A percentile compares a stretch with the other conserved stretches of the same genome.
phyloP scores from a whole-genome alignment of 2,797 vertebrate genomes.

The Sebastes iracundus region DNA sequence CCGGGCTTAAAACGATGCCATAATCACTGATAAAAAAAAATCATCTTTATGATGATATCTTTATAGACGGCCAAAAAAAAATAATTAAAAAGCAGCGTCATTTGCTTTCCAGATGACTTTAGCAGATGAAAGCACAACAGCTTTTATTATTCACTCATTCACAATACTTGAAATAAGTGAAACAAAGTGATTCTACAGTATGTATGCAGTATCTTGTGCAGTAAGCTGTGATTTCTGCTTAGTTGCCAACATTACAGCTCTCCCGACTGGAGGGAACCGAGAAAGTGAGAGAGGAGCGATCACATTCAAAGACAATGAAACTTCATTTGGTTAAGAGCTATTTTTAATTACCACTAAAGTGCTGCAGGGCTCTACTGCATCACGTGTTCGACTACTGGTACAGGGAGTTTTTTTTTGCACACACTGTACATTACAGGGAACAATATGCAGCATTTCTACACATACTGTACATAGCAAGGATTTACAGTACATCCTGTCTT shows the following conservation, averaged over 20 bases:
- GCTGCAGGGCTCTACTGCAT: not conserved
- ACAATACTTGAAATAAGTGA: not conserved
- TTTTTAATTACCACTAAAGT: constrained; percentile 20
- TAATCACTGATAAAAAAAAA: not conserved
- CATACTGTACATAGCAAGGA: not conserved
- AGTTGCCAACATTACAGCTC: not conserved
- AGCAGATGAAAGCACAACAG: not conserved
- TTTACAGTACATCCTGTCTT: constrained; percentile 8
- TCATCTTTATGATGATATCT: not conserved
- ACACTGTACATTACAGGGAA: not conserved
- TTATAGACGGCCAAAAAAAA: fast-evolving
- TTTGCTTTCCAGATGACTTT: not conserved
- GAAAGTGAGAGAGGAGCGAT: not conserved
- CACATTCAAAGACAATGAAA: not conserved
- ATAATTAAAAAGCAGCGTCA: not conserved
- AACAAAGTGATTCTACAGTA: not conserved
- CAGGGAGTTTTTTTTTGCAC: not conserved
- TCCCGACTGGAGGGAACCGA: not conserved
- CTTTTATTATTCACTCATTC: not conserved
- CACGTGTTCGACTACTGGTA: not conserved
- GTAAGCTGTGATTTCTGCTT: not conserved
- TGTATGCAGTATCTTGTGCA: not conserved
- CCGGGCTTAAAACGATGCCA: not conserved
- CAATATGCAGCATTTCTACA: not conserved
- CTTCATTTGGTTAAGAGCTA: constrained; percentile 21